Evolutionary conservation across 2,797 vertebrate species (phyloP), one percentile per base, ranked within the genome.

Genomic region (Huso huso): DNA sequence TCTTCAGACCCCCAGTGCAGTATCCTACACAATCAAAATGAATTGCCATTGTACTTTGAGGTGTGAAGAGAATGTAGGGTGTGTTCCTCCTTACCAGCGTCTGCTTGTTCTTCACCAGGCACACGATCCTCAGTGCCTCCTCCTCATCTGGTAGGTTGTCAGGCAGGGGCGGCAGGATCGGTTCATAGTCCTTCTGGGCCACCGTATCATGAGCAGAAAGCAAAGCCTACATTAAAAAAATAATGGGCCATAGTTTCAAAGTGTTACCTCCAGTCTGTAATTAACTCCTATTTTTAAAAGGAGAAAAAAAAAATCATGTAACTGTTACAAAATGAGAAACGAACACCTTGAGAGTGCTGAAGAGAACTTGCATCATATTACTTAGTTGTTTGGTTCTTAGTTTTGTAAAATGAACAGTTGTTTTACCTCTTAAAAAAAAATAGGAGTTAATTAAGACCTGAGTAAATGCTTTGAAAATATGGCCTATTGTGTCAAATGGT

Each of bases 21-120:
- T 18, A 18, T 2, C 18, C 18, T 18, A 2, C 18, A 18, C 18
- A 18, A 18, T 18, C 18, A 18, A 18, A 18, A 18, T 18, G 18
- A 18, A 18, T 18, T 18, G 15, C 15, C 15, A 18, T 18, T 18
- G 18, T 18, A 18, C 18, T 37, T 37, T 37, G 5, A 37, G 37
- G 37, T 37, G 37, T 37, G 37, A 37, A 37, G 37, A 37, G 37
- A 37, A 37, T 5, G 37, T 5, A 37, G 37, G 37, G 37, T 37
- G 4, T 37, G 37, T 37, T 37, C 10, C 3, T 68, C 48, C 89
- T 93, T 81, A 98, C 97, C 93, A 99, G 81, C 12, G 96, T 91
- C 75, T 99, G 95, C 18, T 98, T 96, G 83, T 98, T 99, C 82
- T 98, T 99, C 64, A 99, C 95, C 81, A 99, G 82, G 71, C 95